Base-by-base conservation (phyloP, 2,797 vertebrate genomes). In the Halcyon chelicuti region DNA sequence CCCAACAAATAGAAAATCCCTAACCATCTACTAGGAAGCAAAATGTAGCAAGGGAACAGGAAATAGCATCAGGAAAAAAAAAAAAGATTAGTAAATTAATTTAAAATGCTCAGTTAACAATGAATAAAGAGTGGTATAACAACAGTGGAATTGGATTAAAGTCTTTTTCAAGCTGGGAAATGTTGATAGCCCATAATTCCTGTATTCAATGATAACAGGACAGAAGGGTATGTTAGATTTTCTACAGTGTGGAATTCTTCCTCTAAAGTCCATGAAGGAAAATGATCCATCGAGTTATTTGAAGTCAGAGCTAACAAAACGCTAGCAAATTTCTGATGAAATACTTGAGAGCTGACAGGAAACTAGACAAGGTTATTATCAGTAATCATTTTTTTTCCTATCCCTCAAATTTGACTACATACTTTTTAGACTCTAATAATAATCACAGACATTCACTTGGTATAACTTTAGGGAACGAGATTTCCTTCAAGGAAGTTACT, bases 21-120 rank as follows among this genome's bases (percentile, higher is more conserved):
- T 4, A 66, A 11, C 0, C 1, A 16, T 14, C 9, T 18, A 4
- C 11, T 35, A 14, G 21, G 11, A 91, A 72, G 14, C 71, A 75
- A 86, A 40, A 9, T 0, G 0, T 8, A 28, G 8, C 7, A 7
- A 83, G 39, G 39, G 9, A 81, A 23, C 15, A 60, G 29, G 13
- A 70, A 88, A 88, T 29, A 58, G 55, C 2, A 54, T 11, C 12
- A 14, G 1, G 77, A 66, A 21, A 6, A 62, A 81, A 84, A 57
- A 51, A 15, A 28, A 26, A 37, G 37, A 11, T 12, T 13, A 17
- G 23, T 57, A 12, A 83, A 62, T 16, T 35, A 2, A 14, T 66
- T 55, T 51, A 13, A 78, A 76, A 49, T 54, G 8, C 12, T 61
- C 39, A n/a, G 46, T 12, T 54, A 54, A 46, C 12, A 57, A 54